Base-by-base conservation (phyloP, 2,888 invertebrate genomes). In the Abrostola triplasia region DNA sequence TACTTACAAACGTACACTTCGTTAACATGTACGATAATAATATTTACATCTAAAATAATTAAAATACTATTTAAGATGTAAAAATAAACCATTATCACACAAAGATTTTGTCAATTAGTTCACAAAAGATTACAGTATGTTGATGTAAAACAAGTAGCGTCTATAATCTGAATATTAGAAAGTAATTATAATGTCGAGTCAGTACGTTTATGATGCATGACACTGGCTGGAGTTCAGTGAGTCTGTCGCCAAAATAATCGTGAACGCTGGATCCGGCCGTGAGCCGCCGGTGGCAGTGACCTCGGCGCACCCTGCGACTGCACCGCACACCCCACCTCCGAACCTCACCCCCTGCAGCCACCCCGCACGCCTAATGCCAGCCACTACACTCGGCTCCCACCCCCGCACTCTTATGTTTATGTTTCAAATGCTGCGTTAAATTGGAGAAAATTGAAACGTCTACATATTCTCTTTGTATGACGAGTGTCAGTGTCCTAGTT, bases 261-360 rank as follows among this genome's bases (percentile, higher is more conserved):
- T 79, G 82, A 83, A 79, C 83, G 76, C 75, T 80, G 85, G 80
- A 82, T 72, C 82, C 93, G 90, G 90, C 90, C 92, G 90, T 90
- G 90, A 90, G 92, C 90, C 89, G 76, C 61, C 92, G 92, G 92
- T 95, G 95, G 95, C 95, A 95, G 95, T 95, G 95, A 95, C 95
- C 95, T 92, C 95, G 92, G 92, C 93, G 94, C 95, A 92, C 94
- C 94, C 94, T 88, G 90, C 90, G 90, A 92, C 93, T 95, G 95
- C 94, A 93, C 92, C 86, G 83, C 82, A 73, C 77, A 82, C 84
- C 85, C 80, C 79, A 24, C 24, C 24, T 24, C 24, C 24, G 4
- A 24, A 24, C 24, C 81, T 76, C 81, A 79, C 76, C 78, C 82
- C 76, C 68, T 67, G 62, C 49, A 65, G 44, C 61, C 75, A 63